Evolutionary conservation across 2,888 invertebrate species (phyloP).

Genomic region (Ectobius pallidus): DNA sequence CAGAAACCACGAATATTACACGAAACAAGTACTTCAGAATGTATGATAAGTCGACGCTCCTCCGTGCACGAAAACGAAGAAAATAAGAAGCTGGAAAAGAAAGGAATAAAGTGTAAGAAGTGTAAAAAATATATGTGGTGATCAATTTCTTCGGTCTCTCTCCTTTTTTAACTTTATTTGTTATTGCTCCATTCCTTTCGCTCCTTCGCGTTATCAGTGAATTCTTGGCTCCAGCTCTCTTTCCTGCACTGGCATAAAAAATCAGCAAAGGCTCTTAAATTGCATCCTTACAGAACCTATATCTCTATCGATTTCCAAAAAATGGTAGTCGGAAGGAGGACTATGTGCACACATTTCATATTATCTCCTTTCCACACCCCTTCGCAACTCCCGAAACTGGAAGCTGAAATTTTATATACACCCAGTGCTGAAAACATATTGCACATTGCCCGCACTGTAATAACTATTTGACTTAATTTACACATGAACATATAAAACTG

Average conservation of each 20-base stretch:
- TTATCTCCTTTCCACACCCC: neutral
- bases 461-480: too few species aligned
- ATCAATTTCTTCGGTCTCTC: neutral
- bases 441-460: too few species aligned
- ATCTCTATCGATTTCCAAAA: constrained; percentile 9
- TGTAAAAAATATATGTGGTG: neutral
- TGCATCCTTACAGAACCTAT: constrained; percentile 10
- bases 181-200: neutral
- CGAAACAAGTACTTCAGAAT: too few species aligned
- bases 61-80: too few species aligned
- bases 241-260: constrained; percentile 1
- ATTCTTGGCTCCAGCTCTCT: constrained; percentile 9
- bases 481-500: too few species aligned
- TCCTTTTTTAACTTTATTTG: too few species aligned
- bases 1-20: too few species aligned
- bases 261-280: constrained; percentile 12
- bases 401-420: neutral
- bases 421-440: neutral
- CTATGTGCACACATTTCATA: constrained; percentile 4
- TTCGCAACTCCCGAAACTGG: neutral
- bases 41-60: too few species aligned
- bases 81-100: too few species aligned
- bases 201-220: neutral
- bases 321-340: neutral
- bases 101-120: neutral